Base-by-base conservation (phyloP, 2,888 invertebrate species). In the Herminia tarsipennalis region DNA sequence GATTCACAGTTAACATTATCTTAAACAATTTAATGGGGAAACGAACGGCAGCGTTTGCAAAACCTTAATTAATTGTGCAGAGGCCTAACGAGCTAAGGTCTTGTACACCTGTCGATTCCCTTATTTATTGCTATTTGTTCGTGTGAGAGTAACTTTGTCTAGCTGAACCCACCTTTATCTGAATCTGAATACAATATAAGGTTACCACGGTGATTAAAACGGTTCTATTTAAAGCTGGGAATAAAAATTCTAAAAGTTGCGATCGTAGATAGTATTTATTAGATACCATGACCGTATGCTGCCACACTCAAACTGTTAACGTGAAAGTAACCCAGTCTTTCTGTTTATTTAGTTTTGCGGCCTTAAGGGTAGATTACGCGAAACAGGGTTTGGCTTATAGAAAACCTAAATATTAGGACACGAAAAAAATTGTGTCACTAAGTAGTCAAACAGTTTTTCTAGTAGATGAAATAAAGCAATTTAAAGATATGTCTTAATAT, bases 61-160 rank as follows among this genome's bases (percentile, higher is more conserved):
- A 62, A 64, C 60, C 66, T 73, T 81, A 81, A 80, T 81, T 80
- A 81, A 76, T 64, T 66, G 54, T 46, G 50, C 62, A 56, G 52
- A 65, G 56, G 63, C 61, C 64, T 80, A 77, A 78, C 75, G 75
- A 76, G 73, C 65, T 57, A 62, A 66, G 68, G 72, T 63, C 66
- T 69, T 60, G 63, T 61, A 59, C 75, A 77, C 75, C 81, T 79
- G 83, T 79, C 82, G 66, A 71, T 72, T 59, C 47, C 33, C 55
- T 78, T 77, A 83, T 82, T 83, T 83, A 83, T 78, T 70, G 65
- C 72, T 73, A 60, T 73, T 77, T 70, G 61, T 58, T 66, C 56
- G 55, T 61, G 70, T 64, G 66, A 67, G 64, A 66, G 66, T 63
- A 59, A 56, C 40, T 44, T 42, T 41, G 44, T 41, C 40, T 55